These are phyloP conservation scores for Oreochromis grahami DNA, from an alignment of 2,797 vertebrate genomes.

Conservation along the genomic window DNA sequence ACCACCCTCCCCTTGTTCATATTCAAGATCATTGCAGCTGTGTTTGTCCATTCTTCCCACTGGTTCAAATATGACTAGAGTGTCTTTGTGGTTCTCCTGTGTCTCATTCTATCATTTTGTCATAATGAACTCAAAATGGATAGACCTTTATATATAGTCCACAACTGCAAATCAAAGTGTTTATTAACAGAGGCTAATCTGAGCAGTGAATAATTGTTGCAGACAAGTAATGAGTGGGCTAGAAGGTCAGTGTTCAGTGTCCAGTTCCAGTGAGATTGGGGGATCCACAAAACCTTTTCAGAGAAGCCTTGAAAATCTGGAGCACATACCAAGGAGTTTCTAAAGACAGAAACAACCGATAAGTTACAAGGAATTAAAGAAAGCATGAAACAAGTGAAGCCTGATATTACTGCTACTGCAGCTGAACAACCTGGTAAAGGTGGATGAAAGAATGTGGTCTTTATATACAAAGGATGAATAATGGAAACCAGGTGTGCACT, in stretches of 20 bases:
- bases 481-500: not conserved
- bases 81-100: not conserved
- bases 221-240: not conserved
- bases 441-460: not conserved
- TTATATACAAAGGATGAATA: not conserved
- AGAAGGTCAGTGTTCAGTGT: not conserved
- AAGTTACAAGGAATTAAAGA: not conserved
- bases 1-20: not conserved
- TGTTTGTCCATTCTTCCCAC: not conserved
- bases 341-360: not conserved
- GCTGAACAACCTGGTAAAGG: not conserved
- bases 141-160: not conserved
- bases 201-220: not conserved
- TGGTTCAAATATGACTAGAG: not conserved
- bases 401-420: not conserved
- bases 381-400: not conserved
- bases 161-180: not conserved
- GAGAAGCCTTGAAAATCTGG: not conserved
- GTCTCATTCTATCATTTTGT: not conserved
- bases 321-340: not conserved
- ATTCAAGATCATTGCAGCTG: not conserved
- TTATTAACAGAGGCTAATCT: not conserved
- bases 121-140: not conserved
- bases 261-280: not conserved
- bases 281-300: not conserved